Conservation (phyloP, 1,140 invertebrate species). For the Aphis craccivora region DNA sequence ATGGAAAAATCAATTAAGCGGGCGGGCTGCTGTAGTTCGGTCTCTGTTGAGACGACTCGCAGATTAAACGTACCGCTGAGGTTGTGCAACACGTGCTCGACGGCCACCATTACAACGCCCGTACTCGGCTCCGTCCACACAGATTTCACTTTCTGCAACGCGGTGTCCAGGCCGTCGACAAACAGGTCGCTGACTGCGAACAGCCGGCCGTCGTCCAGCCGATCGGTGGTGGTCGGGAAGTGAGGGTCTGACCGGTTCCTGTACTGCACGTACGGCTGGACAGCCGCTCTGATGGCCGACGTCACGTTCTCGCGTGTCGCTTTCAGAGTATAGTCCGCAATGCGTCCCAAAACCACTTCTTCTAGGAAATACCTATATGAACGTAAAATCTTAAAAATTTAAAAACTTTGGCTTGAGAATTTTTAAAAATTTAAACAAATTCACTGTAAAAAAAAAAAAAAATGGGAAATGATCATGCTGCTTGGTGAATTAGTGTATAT, state of each 20-base stretch:
- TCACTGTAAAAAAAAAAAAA: too few species aligned
- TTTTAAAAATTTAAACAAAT: too few species aligned
- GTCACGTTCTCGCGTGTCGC: conserved; percentile 15
- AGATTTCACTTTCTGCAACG: background rate
- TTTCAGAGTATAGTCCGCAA: background rate
- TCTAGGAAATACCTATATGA: conserved; percentile 16
- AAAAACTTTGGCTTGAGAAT: too few species aligned
- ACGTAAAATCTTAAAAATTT: too few species aligned
- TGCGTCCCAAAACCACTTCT: background rate
- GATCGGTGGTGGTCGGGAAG: background rate
- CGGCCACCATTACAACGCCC: background rate
- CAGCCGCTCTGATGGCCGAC: conserved; percentile 5
- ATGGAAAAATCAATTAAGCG: background rate
- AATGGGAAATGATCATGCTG: too few species aligned
- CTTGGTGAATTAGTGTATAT: too few species aligned
- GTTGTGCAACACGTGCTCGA: background rate
- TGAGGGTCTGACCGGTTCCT: conserved; percentile 16
- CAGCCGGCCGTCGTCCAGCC: background rate
- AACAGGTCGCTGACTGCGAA: background rate
- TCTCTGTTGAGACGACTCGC: background rate
- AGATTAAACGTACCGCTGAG: conserved; percentile 10
- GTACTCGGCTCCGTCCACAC: background rate
- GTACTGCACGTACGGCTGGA: background rate
- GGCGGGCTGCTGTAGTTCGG: background rate
- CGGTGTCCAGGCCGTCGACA: background rate